A percentile compares a stretch with the other conserved stretches of the same genome.
Evolutionary conservation across 2,797 vertebrate genomes (phyloP).

Genomic region (Esox masquinongy): DNA sequence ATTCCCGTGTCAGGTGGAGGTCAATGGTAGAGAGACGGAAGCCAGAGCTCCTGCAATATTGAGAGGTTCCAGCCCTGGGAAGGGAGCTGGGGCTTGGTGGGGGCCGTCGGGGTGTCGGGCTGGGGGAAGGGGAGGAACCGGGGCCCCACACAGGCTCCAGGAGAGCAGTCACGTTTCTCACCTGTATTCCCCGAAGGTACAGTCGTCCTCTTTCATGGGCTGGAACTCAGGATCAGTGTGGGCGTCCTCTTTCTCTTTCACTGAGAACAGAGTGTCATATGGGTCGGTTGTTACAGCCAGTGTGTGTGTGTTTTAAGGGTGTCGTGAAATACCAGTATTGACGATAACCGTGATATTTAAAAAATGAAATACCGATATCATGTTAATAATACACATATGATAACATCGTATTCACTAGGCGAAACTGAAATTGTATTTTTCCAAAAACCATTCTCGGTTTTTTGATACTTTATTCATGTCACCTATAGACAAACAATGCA

Average conservation of each 20-base stretch:
- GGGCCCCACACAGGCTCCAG: slow-evolving; percentile 46
- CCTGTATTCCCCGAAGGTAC: slow-evolving; percentile 99
- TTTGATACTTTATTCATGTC: too few relatives aligned
- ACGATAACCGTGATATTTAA: too few relatives aligned
- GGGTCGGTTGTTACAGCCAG: neutral
- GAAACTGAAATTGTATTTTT: too few relatives aligned
- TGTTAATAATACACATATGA: too few relatives aligned
- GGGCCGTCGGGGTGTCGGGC: slow-evolving; percentile 36
- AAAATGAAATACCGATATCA: too few relatives aligned
- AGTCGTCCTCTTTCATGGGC: slow-evolving; percentile 98
- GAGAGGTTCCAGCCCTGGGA: slow-evolving; percentile 48
- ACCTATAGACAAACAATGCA: too few relatives aligned
- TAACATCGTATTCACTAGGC: too few relatives aligned
- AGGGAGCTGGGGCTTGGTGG: slow-evolving; percentile 28
- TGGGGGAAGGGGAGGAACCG: slow-evolving; percentile 49
- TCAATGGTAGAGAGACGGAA: slow-evolving; percentile 47
- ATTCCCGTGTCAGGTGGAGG: slow-evolving; percentile 31
- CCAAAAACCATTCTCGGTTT: too few relatives aligned
- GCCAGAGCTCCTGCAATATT: slow-evolving; percentile 48
- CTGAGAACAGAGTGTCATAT: slow-evolving; percentile 64
- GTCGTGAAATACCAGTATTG: too few relatives aligned
- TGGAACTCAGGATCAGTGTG: slow-evolving; percentile 98
- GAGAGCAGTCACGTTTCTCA: slow-evolving; percentile 74
- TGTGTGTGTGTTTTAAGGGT: neutral
- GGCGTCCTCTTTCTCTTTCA: slow-evolving; percentile 98